Percentiles rank a stretch among this genome's conserved stretches.
Evolutionary conservation across 2,888 invertebrate genomes (phyloP).

Genomic region (Copidosoma aretas): DNA sequence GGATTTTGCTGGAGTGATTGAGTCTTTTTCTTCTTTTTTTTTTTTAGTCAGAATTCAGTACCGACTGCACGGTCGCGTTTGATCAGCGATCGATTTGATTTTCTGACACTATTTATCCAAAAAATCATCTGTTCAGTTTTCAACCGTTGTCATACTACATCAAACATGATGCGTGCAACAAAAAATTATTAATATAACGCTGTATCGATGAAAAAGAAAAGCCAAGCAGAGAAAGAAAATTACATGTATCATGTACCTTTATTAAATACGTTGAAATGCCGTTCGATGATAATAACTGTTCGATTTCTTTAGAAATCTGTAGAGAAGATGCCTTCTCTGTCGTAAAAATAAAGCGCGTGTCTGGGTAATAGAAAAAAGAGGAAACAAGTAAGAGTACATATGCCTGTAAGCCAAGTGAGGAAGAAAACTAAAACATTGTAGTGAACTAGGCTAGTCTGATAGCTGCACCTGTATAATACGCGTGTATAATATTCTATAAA

Average conservation of each 20-base stretch:
- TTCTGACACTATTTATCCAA: not conserved
- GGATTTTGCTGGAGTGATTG: constrained; percentile 23
- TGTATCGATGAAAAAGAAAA: not conserved
- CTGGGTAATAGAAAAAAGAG: not conserved
- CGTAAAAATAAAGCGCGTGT: not conserved
- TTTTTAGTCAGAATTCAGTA: not conserved
- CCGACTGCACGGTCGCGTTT: not conserved
- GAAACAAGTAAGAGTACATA: constrained; percentile 1
- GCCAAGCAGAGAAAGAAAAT: no score
- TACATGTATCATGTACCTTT: not conserved
- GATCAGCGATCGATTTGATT: not conserved
- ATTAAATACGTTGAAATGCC: constrained; percentile 23
- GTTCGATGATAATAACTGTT: constrained; percentile 27
- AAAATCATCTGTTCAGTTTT: not conserved
- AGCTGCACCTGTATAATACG: constrained; percentile 43
- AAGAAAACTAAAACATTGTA: constrained; percentile 35
- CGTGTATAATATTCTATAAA: constrained; percentile 40
- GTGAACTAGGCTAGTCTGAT: constrained; percentile 45
- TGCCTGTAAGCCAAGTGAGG: constrained; percentile 26
- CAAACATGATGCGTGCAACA: not conserved
- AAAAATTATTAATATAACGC: not conserved
- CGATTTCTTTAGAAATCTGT: constrained; percentile 24
- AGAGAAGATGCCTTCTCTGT: constrained; percentile 1
- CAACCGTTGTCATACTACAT: not conserved
- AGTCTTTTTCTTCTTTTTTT: constrained; percentile 15